Percentiles rank a stretch among this genome's conserved stretches.
Evolutionary conservation across 2,797 vertebrate species (phyloP).

Genomic region (Sciaenops ocellatus): DNA sequence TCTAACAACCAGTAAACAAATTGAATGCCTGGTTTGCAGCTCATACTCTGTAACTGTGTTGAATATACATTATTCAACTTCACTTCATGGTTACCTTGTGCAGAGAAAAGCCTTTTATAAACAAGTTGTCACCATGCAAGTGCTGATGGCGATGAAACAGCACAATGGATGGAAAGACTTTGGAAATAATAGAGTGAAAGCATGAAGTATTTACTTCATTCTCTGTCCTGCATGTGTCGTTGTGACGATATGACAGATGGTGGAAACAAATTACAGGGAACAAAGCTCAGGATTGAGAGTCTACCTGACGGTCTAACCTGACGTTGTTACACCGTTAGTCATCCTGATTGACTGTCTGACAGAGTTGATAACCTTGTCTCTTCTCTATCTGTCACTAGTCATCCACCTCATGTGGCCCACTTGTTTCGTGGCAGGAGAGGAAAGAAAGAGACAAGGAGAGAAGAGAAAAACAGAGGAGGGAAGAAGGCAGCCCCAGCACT

Average conservation of each 20-base stretch:
- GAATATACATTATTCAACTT: slow-evolving; percentile 36
- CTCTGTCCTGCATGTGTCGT: slow-evolving; percentile 8
- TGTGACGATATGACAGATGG: slow-evolving; percentile 41
- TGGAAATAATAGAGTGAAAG: slow-evolving; percentile 27
- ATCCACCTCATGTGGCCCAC: slow-evolving; percentile 40
- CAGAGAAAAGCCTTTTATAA: background rate
- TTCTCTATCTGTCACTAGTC: slow-evolving; percentile 55
- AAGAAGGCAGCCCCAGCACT: background rate
- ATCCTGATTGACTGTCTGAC: slow-evolving; percentile 63
- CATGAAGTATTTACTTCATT: slow-evolving; percentile 35
- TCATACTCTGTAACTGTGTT: slow-evolving; percentile 19
- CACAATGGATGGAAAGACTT: background rate
- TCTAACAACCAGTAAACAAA: slow-evolving; percentile 45
- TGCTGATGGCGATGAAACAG: background rate
- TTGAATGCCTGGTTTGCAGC: slow-evolving; percentile 5
- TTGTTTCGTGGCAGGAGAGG: slow-evolving; percentile 27
- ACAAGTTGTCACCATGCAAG: background rate
- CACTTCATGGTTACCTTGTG: background rate
- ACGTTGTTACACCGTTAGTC: slow-evolving; percentile 52
- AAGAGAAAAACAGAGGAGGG: slow-evolving; percentile 2
- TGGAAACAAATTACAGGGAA: slow-evolving; percentile 55
- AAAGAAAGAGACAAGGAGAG: slow-evolving; percentile 3
- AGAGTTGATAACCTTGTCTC: slow-evolving; percentile 59
- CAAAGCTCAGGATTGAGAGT: slow-evolving; percentile 38
- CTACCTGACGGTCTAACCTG: slow-evolving; percentile 42